phyloP scores from a whole-genome alignment of 2,113 vertebrate genomes.

The Actinemys pallida region DNA sequence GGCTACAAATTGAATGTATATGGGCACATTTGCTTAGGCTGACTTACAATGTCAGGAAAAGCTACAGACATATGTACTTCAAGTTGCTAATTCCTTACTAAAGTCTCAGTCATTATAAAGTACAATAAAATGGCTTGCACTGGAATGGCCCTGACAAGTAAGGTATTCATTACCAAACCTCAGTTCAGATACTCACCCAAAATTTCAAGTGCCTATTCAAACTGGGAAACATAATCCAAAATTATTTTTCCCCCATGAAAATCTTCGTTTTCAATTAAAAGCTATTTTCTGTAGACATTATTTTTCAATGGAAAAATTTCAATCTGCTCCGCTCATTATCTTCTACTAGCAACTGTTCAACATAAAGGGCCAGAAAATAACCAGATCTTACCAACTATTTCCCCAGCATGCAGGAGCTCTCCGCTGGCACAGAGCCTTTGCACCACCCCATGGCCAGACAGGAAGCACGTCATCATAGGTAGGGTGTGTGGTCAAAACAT shows the following conservation, averaged over 20 bases:
- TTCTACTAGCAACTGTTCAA: neutral
- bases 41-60: neutral
- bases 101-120: neutral
- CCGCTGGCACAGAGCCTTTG: neutral
- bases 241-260: neutral
- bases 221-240: neutral
- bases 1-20: neutral
- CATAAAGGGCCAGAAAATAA: neutral
- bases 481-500: neutral
- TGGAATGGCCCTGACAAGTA: neutral
- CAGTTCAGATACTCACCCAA: neutral
- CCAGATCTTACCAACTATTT: neutral
- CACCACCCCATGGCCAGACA: rapidly evolving
- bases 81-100: neutral
- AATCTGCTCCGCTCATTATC: neutral
- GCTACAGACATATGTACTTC: neutral
- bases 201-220: neutral
- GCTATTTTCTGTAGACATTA: neutral
- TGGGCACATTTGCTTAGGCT: neutral
- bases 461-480: neutral
- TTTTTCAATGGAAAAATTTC: neutral
- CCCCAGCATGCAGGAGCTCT: neutral
- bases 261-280: neutral
- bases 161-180: neutral
- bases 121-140: neutral